These are phyloP conservation scores for Dipus sagitta DNA, from an alignment of 2,797 vertebrate genomes.

Conservation along the genomic window DNA sequence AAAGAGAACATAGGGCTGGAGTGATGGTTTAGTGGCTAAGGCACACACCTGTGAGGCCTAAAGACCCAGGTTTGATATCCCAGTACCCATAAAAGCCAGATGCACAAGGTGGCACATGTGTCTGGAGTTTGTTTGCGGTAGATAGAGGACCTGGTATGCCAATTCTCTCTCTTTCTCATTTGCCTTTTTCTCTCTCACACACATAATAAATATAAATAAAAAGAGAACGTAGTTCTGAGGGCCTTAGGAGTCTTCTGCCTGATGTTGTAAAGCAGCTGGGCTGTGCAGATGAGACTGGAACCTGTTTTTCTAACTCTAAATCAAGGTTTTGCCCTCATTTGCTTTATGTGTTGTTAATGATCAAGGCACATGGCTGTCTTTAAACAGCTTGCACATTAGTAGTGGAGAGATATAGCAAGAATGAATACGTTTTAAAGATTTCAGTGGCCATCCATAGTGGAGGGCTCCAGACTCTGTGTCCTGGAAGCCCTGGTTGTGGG, in stretches of 20 bases:
- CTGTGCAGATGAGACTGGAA: conserved; percentile 7
- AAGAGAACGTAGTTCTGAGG: not conserved
- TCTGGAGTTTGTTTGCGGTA: too few species aligned
- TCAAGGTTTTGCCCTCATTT: not conserved
- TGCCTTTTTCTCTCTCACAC: too few species aligned
- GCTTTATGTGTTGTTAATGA: not conserved
- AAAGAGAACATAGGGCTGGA: not conserved
- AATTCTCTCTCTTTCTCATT: too few species aligned
- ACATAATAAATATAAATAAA: too few species aligned
- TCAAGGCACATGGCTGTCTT: not conserved
- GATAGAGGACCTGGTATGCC: too few species aligned
- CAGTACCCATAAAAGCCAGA: too few species aligned
- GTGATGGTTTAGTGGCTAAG: too few species aligned
- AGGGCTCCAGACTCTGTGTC: not conserved
- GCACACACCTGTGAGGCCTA: too few species aligned
- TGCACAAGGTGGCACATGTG: too few species aligned
- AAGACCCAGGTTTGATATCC: too few species aligned
- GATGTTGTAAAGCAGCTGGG: not conserved
- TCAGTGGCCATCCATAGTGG: not conserved
- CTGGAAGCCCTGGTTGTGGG: not conserved
- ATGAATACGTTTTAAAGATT: not conserved
- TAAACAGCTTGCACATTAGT: not conserved
- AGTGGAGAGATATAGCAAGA: not conserved
- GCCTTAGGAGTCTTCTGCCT: not conserved
- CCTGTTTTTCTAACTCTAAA: not conserved